A percentile compares a stretch with the other conserved stretches of the same genome.
Evolutionary conservation across 2,888 invertebrate genomes (phyloP).

Genomic region (Cosmorhoe ocellata): DNA sequence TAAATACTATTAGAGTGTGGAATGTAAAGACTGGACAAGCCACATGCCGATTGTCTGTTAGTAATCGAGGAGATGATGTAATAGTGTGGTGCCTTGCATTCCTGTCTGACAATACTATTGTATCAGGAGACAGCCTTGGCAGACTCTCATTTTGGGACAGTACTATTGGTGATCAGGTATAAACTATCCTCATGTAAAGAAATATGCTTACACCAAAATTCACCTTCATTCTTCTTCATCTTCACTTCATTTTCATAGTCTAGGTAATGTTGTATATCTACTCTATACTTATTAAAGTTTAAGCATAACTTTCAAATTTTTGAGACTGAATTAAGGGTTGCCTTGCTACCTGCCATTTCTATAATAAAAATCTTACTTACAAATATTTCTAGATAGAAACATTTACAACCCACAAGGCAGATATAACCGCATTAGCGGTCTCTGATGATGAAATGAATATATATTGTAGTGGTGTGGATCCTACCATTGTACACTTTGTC

Average conservation of each 20-base stretch:
- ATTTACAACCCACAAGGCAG: slow-evolving; percentile 90
- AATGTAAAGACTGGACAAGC: slow-evolving; percentile 92
- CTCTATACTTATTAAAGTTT: no score
- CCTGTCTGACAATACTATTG: slow-evolving; percentile 90
- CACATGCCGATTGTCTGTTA: slow-evolving; percentile 89
- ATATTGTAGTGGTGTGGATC: slow-evolving; percentile 92
- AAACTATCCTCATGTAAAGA: no score
- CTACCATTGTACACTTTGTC: slow-evolving; percentile 88
- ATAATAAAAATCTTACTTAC: no score
- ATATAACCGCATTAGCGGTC: slow-evolving; percentile 89
- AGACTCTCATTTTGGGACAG: slow-evolving; percentile 95
- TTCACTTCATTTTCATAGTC: no score
- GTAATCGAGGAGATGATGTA: slow-evolving; percentile 85
- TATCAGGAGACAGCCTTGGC: slow-evolving; percentile 93
- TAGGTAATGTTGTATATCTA: no score
- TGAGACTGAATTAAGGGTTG: no score
- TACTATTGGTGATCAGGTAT: slow-evolving; percentile 86
- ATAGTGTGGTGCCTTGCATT: slow-evolving; percentile 95
- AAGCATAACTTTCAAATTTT: no score
- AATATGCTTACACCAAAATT: no score
- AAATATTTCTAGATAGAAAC: slow-evolving; percentile 85
- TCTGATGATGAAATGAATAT: slow-evolving; percentile 86
- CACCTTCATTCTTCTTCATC: no score
- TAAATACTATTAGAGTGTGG: slow-evolving; percentile 94
- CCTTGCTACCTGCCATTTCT: no score